These are phyloP conservation scores for Aselliscus stoliczkanus DNA, from an alignment of 2,797 vertebrate species.

Conservation along the genomic window DNA sequence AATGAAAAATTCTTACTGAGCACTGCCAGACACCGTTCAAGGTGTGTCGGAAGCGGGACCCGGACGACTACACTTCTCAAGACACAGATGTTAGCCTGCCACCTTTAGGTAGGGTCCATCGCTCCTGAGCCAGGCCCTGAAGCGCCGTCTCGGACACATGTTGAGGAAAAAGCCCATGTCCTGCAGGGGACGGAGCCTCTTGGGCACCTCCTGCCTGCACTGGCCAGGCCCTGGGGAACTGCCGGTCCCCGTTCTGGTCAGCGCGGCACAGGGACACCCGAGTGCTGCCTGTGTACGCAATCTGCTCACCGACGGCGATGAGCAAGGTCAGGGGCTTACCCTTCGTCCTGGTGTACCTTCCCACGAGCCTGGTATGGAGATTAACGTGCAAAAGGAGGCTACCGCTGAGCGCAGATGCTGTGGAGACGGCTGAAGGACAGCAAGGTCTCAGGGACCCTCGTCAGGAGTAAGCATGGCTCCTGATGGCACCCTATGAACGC, in stretches of 20 bases:
- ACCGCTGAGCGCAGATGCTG: not conserved
- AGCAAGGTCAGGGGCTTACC: not conserved
- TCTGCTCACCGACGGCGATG: accelerated
- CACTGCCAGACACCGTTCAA: not conserved
- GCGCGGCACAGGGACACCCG: not conserved
- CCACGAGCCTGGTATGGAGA: too few species aligned
- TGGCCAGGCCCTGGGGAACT: not conserved
- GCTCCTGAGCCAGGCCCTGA: not conserved
- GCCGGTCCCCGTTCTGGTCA: not conserved
- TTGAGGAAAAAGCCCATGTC: not conserved
- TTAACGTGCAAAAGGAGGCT: not conserved
- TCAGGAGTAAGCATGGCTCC: not conserved
- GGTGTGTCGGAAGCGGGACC: not conserved
- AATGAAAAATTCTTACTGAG: not conserved
- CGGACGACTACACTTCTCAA: accelerated
- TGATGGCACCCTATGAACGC: not conserved
- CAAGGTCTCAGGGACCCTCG: not conserved
- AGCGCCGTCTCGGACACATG: not conserved
- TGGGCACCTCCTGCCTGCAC: not conserved
- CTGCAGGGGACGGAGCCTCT: not conserved
- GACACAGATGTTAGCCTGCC: accelerated
- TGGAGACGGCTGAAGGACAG: not conserved
- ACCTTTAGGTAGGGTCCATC: accelerated
- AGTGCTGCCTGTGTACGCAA: not conserved
- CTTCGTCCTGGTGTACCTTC: not conserved